A percentile compares a stretch with the other conserved stretches of the same genome.
Evolutionary conservation across 2,113 vertebrate genomes (phyloP).

Genomic region (Psilopsiagon aurifrons): DNA sequence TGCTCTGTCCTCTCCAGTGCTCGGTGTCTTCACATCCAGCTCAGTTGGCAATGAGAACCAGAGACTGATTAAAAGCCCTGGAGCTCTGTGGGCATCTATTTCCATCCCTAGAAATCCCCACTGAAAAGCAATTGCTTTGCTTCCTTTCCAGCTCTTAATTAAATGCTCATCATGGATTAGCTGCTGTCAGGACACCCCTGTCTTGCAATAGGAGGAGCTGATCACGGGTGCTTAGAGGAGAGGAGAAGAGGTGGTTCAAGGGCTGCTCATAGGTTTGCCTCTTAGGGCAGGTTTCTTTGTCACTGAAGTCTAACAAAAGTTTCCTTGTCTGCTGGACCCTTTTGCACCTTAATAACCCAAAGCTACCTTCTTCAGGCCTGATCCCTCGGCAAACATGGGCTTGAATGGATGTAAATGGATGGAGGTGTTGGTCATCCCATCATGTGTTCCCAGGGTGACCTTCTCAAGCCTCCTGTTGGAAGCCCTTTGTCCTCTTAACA

Average conservation of each 20-base stretch:
- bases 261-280: neutral
- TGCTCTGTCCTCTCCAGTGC: neutral
- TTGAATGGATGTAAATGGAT: neutral
- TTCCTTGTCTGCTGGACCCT: neutral
- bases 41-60: neutral
- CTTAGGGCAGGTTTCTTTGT: neutral
- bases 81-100: neutral
- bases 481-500: neutral
- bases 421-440: neutral
- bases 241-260: neutral
- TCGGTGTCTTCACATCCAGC: accelerated
- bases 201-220: neutral
- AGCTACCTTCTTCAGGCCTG: neutral
- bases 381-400: neutral
- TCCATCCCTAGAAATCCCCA: neutral
- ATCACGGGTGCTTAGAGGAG: neutral
- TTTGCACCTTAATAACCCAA: neutral
- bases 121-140: neutral
- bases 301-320: neutral
- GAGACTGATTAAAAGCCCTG: neutral
- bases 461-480: neutral
- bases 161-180: neutral
- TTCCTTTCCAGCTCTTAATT: neutral
- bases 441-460: neutral
- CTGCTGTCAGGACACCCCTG: neutral